Percentiles rank a stretch among this genome's conserved stretches.
Evolutionary conservation across 2,797 vertebrate species (phyloP).

Genomic region (Pteropus rufus): DNA sequence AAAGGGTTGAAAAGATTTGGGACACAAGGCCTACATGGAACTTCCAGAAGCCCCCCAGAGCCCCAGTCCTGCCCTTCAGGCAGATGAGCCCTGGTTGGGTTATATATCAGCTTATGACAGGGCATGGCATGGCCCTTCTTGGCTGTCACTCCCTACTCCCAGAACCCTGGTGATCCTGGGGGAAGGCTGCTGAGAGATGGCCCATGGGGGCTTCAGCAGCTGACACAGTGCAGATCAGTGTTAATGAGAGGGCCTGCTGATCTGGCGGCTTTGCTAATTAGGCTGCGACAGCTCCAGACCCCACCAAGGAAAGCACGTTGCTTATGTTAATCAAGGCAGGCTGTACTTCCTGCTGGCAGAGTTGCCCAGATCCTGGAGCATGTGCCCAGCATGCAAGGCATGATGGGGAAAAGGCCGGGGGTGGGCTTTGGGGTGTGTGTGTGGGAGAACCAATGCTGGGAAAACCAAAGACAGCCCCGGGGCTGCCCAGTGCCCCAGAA

Average conservation of each 20-base stretch:
- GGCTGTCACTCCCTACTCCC: background rate
- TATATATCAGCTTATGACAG: background rate
- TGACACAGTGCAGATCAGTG: background rate
- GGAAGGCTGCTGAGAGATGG: background rate
- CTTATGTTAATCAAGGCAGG: constrained; percentile 38
- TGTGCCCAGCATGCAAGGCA: background rate
- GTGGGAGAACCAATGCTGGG: background rate
- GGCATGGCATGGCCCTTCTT: background rate
- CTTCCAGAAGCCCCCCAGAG: background rate
- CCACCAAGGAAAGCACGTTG: constrained; percentile 40
- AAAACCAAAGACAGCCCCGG: background rate
- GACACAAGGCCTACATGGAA: fast-evolving
- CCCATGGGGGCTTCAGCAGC: background rate
- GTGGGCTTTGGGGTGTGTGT: too few relatives aligned
- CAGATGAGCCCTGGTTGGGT: background rate
- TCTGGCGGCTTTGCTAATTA: constrained; percentile 59
- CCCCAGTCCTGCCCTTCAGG: background rate
- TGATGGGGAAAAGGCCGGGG: background rate
- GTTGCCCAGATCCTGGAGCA: background rate
- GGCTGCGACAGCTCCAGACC: constrained; percentile 37
- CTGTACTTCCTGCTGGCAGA: constrained; percentile 36
- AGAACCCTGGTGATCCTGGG: background rate
- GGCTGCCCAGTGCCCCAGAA: background rate
- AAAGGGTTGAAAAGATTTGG: background rate
- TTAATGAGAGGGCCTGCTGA: constrained; percentile 60